These are phyloP conservation scores for Poeciliopsis gracilis DNA, from an alignment of 2,797 vertebrate species.

Conservation along the genomic window DNA sequence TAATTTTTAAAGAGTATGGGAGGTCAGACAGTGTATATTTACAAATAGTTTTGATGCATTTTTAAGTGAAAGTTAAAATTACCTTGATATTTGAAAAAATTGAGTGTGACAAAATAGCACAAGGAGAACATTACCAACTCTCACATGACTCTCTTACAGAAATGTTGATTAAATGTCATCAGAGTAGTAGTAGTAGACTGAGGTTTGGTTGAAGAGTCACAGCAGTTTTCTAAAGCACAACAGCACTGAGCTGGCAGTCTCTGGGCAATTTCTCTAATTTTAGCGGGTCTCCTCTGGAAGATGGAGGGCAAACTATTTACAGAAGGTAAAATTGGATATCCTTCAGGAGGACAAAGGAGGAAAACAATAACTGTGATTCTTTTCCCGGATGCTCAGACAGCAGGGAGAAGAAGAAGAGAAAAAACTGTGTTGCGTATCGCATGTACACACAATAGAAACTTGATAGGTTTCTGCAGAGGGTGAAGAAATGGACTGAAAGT, in stretches of 20 bases:
- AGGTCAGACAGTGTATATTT: background rate
- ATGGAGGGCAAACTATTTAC: conserved; percentile 62
- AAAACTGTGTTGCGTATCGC: background rate
- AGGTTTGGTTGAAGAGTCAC: background rate
- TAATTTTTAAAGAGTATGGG: background rate
- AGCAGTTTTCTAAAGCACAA: background rate
- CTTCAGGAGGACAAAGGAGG: conserved; percentile 40
- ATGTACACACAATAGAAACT: background rate
- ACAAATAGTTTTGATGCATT: background rate
- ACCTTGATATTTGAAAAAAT: background rate
- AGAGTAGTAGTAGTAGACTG: background rate
- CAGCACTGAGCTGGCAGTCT: background rate
- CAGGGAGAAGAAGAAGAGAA: background rate
- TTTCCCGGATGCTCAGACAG: background rate
- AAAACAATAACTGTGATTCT: background rate
- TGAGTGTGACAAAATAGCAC: background rate
- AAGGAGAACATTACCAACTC: background rate
- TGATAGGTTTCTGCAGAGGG: background rate
- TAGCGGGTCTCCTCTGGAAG: conserved; percentile 48
- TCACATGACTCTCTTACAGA: background rate
- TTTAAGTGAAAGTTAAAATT: background rate
- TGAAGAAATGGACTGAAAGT: background rate
- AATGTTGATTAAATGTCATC: background rate
- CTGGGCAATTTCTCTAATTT: conserved; percentile 12
- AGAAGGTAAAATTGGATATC: conserved; percentile 63